Evolutionary conservation across 92 coral and sea anemone species (phyloP), one percentile per base, ranked within the genome.

Genomic region (Hydrozoanthus gracilis): DNA sequence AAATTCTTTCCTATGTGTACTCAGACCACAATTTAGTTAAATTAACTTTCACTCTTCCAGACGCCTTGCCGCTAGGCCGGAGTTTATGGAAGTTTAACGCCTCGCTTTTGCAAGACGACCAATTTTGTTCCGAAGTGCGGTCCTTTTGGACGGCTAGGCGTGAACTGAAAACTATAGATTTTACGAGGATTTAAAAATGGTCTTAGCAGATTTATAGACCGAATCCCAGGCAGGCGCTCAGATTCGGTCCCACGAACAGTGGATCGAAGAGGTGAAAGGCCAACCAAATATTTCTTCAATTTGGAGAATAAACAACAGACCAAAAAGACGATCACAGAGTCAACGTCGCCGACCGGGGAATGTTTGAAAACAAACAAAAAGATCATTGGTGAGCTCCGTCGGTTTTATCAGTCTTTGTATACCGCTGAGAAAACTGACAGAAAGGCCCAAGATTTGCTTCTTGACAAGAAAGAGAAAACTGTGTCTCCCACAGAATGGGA

Each of bases 181-280:
- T 60, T 60, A 3, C 66, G 77, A 45, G 50, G 55, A 44, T 50
- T 72, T 44, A 72, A 72, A 72, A n/a, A n/a, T n/a, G n/a, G n/a
- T n/a, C n/a, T n/a, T n/a, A n/a, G n/a, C n/a, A n/a, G n/a, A n/a
- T n/a, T 18, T 44, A 3, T 49, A 44, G 12, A 49, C 50, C 5
- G 55, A 72, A 72, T 50, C 50, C 50, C 51, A 45, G 17, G 3
- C 50, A 2, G 77, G 51, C 0, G n/a, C 77, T 1, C 77, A 17
- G 18, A 45, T 72, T 72, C 50, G 77, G 18, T 45, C 77, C 50
- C 3, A 20, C 1, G 55, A 16, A 9, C 77, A 72, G 8, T 72
- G 77, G 77, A 50, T 50, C 5, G 77, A 72, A 14, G 77, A 72
- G 50, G 77, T n/a, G n/a, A 72, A 20, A 5, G 51, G 39, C 47